Evolutionary conservation across 2,888 invertebrate genomes (phyloP).

Genomic region (Anthoptus insignis): DNA sequence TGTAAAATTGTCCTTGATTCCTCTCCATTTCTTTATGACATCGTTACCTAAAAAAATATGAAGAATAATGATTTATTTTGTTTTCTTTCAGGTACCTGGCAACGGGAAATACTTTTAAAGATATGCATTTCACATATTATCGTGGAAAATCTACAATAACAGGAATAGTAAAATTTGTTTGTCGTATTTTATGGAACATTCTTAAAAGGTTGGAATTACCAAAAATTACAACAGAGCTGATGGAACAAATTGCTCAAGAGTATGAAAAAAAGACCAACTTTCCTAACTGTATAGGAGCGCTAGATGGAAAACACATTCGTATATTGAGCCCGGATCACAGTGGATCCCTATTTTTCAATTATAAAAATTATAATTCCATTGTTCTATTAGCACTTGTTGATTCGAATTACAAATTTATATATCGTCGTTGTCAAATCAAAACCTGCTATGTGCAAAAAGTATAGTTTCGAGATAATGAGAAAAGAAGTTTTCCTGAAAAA

Average conservation of each 20-base stretch:
- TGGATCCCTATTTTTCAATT: constrained; percentile 51
- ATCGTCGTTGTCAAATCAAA: no score
- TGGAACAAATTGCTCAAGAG: constrained; percentile 2
- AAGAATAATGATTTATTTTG: no score
- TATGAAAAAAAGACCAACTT: constrained; percentile 1
- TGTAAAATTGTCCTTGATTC: background rate
- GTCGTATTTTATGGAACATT: background rate
- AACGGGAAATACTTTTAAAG: background rate
- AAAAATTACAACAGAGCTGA: constrained; percentile 1
- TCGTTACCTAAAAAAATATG: background rate
- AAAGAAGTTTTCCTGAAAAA: no score
- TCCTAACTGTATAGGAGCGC: no score
- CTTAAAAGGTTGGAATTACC: no score
- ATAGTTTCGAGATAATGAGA: no score
- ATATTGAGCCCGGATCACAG: constrained; percentile 46
- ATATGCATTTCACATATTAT: constrained; percentile 6
- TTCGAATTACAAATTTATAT: constrained; percentile 47
- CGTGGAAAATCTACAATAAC: background rate
- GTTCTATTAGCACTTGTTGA: constrained; percentile 51
- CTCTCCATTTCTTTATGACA: background rate
- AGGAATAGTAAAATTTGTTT: background rate
- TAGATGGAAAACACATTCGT: constrained; percentile 48
- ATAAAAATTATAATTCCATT: constrained; percentile 48
- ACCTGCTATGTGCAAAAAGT: no score
- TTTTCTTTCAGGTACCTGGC: background rate